phyloP scores from a whole-genome alignment of 2,888 invertebrate genomes.

The Eueremaeus valkanovi region DNA sequence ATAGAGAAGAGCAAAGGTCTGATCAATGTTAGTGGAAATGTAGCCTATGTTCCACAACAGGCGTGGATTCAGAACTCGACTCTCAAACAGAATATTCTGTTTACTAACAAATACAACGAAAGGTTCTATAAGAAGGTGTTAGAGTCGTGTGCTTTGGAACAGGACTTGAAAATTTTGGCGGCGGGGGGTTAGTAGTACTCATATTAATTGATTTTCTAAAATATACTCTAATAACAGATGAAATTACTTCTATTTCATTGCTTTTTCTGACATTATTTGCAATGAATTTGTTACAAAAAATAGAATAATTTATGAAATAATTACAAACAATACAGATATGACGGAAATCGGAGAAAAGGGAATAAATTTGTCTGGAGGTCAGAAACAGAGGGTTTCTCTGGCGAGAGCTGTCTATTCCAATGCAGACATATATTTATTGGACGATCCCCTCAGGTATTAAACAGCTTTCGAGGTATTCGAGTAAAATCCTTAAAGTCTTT shows the following conservation, averaged over 20 bases:
- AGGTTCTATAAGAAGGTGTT: conserved; percentile 52
- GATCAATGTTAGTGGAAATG: conserved; percentile 41
- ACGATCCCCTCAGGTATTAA: conserved; percentile 56
- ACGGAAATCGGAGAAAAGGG: conserved; percentile 59
- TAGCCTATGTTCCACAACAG: conserved; percentile 42
- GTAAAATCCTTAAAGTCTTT: conserved; percentile 65
- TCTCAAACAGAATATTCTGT: conserved; percentile 55
- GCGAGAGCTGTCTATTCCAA: conserved; percentile 49
- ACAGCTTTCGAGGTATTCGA: conserved; percentile 85
- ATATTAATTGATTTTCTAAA: too few species aligned
- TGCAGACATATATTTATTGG: conserved; percentile 56
- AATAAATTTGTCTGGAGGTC: conserved; percentile 55
- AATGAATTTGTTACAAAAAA: too few species aligned
- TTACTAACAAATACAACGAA: conserved; percentile 51
- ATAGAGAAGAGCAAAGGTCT: conserved; percentile 46
- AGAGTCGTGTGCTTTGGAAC: conserved; percentile 55
- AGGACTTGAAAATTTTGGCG: conserved; percentile 55
- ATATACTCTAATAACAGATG: too few species aligned
- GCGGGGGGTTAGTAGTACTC: too few species aligned
- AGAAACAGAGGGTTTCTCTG: conserved; percentile 54
- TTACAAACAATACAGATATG: too few species aligned
- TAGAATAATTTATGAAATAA: too few species aligned
- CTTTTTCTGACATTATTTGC: too few species aligned
- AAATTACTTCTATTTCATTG: too few species aligned
- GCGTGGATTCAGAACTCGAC: conserved; percentile 52